phyloP scores from a whole-genome alignment of 2,113 vertebrate species.

The Alectura lathami region DNA sequence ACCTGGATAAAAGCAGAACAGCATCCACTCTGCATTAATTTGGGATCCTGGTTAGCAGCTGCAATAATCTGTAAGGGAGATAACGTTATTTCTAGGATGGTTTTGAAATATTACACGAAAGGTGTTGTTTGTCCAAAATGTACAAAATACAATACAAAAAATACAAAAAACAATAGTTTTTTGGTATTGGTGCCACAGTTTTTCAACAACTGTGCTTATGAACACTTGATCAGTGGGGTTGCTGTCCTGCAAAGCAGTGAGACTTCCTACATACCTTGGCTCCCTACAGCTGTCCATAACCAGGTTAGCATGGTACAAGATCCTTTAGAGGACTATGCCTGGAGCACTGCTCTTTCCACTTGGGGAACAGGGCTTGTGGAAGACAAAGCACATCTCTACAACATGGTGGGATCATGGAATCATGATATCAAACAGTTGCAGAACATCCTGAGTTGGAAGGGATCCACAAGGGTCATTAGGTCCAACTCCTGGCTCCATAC shows the following conservation, averaged over 20 bases:
- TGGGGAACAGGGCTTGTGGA: neutral
- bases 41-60: neutral
- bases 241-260: neutral
- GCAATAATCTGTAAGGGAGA: neutral
- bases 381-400: rapidly evolving
- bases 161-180: too few species aligned
- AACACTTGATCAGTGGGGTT: rapidly evolving
- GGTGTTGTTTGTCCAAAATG: neutral
- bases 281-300: neutral
- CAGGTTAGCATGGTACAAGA: rapidly evolving
- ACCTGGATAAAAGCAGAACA: neutral
- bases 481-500: neutral
- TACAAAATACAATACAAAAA: too few species aligned
- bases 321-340: rapidly evolving
- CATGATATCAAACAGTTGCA: neutral
- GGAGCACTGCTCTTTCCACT: neutral
- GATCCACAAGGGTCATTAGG: neutral
- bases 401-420: neutral
- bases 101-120: conserved; percentile 12
- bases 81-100: neutral
- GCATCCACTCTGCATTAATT: neutral
- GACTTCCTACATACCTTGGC: rapidly evolving
- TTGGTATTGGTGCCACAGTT: neutral
- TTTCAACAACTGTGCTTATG: neutral
- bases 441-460: neutral